Evolutionary conservation across 2,888 invertebrate species (phyloP).

Genomic region (Sesia apiformis): DNA sequence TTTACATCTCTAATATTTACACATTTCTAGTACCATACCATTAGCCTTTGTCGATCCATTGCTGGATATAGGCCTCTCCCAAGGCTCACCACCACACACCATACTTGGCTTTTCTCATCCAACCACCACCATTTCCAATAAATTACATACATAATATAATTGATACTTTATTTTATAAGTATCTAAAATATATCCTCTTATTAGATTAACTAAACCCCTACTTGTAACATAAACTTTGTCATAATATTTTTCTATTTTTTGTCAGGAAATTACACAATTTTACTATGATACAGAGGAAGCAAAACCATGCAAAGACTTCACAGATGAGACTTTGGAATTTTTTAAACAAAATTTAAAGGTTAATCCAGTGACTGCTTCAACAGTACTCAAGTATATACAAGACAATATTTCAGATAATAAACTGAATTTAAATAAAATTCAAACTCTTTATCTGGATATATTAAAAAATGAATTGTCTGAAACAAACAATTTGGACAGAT

Average conservation of each 20-base stretch:
- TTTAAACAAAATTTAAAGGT: conserved; percentile 54
- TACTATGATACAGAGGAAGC: conserved; percentile 41
- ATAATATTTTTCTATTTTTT: conserved; percentile 3
- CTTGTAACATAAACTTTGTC: too few relatives aligned
- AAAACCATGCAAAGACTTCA: conserved; percentile 36
- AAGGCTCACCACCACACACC: too few relatives aligned
- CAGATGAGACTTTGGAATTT: conserved; percentile 42
- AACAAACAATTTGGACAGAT: conserved; percentile 40
- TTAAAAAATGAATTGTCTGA: conserved; percentile 45
- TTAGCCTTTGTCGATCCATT: too few relatives aligned
- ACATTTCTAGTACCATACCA: too few relatives aligned
- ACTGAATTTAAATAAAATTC: conserved; percentile 33
- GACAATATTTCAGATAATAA: conserved; percentile 26
- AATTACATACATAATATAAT: too few relatives aligned
- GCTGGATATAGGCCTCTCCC: too few relatives aligned
- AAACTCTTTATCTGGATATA: conserved; percentile 43
- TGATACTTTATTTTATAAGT: too few relatives aligned
- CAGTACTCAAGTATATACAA: conserved; percentile 41
- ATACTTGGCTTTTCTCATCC: too few relatives aligned
- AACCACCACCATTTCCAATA: too few relatives aligned
- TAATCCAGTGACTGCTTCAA: conserved; percentile 56
- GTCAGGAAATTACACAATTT: conserved; percentile 52
- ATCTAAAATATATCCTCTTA: too few relatives aligned
- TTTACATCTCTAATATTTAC: too few relatives aligned
- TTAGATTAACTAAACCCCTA: too few relatives aligned